These are phyloP conservation scores for Echinops telfairi DNA, from an alignment of 2,113 vertebrate species.

Conservation along the genomic window DNA sequence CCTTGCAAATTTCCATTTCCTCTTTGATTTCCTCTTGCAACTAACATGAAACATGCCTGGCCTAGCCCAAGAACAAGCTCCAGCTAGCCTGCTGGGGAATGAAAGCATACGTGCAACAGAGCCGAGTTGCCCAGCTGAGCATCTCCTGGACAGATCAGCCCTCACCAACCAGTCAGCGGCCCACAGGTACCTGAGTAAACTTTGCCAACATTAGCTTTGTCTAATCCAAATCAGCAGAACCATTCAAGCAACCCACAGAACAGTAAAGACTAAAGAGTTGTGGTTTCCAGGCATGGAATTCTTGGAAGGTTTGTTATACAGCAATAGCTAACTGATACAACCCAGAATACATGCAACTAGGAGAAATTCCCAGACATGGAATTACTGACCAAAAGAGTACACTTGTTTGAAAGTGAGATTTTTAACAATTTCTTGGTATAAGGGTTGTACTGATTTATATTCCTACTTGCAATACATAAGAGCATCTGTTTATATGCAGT, in stretches of 20 bases:
- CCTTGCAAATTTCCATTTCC: slow-evolving; percentile 49
- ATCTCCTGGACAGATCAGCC: neutral
- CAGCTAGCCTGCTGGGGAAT: neutral
- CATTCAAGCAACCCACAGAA: neutral
- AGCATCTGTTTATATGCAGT: neutral
- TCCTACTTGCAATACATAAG: neutral
- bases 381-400: neutral
- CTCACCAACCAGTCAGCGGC: neutral
- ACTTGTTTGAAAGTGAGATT: slow-evolving; percentile 35
- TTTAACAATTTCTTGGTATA: neutral
- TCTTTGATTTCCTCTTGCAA: slow-evolving; percentile 48
- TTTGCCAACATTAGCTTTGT: neutral
- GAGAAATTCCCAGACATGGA: slow-evolving; percentile 19
- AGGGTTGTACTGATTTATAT: slow-evolving; percentile 3
- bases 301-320: neutral
- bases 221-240: slow-evolving; percentile 29
- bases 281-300: slow-evolving; percentile 20
- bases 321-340: slow-evolving; percentile 32
- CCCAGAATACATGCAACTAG: neutral
- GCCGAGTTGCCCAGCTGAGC: neutral
- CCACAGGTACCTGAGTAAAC: neutral
- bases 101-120: neutral
- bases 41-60: slow-evolving; percentile 7
- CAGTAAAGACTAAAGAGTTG: slow-evolving; percentile 19
- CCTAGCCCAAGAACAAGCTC: slow-evolving; percentile 26